Conservation (phyloP, 2,797 vertebrate genomes). For the Schizothorax lantsangensis region DNA sequence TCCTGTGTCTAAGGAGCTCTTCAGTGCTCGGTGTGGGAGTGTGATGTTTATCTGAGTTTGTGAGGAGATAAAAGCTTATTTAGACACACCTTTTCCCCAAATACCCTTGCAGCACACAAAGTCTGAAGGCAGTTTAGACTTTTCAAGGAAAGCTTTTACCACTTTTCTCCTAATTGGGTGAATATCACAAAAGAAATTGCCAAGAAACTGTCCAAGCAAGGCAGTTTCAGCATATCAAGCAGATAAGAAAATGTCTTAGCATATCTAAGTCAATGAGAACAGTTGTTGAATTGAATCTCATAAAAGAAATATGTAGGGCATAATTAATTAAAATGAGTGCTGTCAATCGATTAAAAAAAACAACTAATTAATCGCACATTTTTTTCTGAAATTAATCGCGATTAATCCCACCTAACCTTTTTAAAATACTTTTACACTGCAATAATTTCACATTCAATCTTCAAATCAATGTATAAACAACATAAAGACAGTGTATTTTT, state of each 20-base stretch:
- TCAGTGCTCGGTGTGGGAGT: slow-evolving; percentile 32
- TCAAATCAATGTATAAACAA: no score
- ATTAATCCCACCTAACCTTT: no score
- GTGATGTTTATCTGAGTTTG: slow-evolving; percentile 51
- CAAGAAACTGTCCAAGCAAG: not conserved
- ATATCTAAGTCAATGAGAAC: not conserved
- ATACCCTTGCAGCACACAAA: slow-evolving; percentile 25
- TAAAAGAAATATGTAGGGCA: not conserved
- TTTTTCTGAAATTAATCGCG: no score
- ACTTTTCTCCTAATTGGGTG: not conserved
- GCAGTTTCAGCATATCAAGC: not conserved
- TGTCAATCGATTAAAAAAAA: no score
- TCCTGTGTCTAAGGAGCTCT: slow-evolving; percentile 57
- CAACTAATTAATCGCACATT: no score
- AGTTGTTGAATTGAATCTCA: not conserved
- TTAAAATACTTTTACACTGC: no score
- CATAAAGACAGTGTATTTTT: no score
- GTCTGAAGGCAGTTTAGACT: slow-evolving; percentile 29
- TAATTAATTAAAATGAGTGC: not conserved
- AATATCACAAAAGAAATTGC: not conserved
- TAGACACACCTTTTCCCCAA: slow-evolving; percentile 47
- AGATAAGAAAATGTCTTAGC: not conserved
- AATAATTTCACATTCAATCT: no score
- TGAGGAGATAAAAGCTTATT: slow-evolving; percentile 37
- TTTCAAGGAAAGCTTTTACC: slow-evolving; percentile 20